Percentiles rank a stretch among this genome's conserved stretches.
phyloP scores from a whole-genome alignment of 2,888 invertebrate species.

The Chrysolina americana region DNA sequence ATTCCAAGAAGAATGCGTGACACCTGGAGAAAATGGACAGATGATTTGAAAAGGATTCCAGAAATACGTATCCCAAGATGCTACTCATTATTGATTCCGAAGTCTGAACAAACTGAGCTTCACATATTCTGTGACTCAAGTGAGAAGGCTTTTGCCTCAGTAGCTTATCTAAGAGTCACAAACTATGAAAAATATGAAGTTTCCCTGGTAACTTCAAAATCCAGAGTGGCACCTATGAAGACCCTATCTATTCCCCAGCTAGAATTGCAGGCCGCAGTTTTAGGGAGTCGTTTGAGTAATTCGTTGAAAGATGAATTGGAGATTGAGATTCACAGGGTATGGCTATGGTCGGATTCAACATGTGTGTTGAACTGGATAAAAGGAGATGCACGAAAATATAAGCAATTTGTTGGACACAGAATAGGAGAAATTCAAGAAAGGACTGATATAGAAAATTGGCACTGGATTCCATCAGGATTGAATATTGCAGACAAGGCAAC shows the following conservation, averaged over 20 bases:
- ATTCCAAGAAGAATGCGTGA: not conserved
- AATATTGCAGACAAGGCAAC: conserved; percentile 54
- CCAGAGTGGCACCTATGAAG: not conserved
- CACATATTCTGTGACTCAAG: conserved; percentile 16
- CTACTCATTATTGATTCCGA: not conserved
- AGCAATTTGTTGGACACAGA: conserved; percentile 41
- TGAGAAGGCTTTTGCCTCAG: not conserved
- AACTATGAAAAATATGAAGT: not conserved
- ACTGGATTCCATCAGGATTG: conserved; percentile 47
- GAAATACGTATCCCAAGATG: not conserved
- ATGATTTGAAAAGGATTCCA: not conserved
- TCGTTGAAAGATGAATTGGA: not conserved
- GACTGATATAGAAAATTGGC: conserved; percentile 38
- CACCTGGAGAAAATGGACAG: not conserved
- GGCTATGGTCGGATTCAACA: conserved; percentile 3
- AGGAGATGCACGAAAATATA: conserved; percentile 18
- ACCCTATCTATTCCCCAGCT: too few species aligned
- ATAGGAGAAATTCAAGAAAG: conserved; percentile 51
- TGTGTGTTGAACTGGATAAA: not conserved
- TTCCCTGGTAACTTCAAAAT: not conserved
- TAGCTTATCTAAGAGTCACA: not conserved
- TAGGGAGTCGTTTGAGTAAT: not conserved
- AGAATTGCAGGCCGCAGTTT: too few species aligned
- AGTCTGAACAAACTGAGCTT: not conserved
- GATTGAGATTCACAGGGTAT: not conserved